A percentile compares a stretch with the other conserved stretches of the same genome.
Conservation (phyloP, 2,888 invertebrate species). For the Apomyelois bistriatella region DNA sequence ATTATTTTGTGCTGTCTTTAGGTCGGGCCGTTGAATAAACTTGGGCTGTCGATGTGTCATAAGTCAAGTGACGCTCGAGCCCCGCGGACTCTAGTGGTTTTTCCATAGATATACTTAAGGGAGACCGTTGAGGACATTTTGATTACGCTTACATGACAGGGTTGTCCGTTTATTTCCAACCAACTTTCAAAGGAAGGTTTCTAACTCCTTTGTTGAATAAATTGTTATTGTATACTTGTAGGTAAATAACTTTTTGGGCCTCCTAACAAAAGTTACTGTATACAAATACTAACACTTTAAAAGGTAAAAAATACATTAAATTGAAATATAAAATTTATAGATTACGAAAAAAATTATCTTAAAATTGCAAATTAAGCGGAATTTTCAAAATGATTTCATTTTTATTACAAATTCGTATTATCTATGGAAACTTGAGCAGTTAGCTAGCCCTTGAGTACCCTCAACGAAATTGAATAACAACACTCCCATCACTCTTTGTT, state of each 20-base stretch:
- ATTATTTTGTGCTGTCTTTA: slow-evolving; percentile 45
- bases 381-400: not conserved
- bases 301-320: too few relatives aligned
- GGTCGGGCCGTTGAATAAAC: slow-evolving; percentile 70
- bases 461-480: slow-evolving; percentile 65
- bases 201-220: not conserved
- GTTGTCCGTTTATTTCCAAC: not conserved
- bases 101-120: slow-evolving; percentile 31
- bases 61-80: slow-evolving; percentile 71
- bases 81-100: slow-evolving; percentile 41
- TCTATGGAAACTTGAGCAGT: slow-evolving; percentile 33
- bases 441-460: slow-evolving; percentile 37
- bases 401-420: slow-evolving; percentile 17
- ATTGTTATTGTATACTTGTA: too few relatives aligned
- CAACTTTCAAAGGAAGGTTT: not conserved
- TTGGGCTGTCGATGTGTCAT: slow-evolving; percentile 77
- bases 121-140: slow-evolving; percentile 16
- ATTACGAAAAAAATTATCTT: not conserved
- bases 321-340: too few relatives aligned
- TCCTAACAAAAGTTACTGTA: too few relatives aligned
- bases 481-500: slow-evolving; percentile 53
- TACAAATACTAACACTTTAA: too few relatives aligned
- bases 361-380: not conserved
- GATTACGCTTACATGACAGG: not conserved
- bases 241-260: too few relatives aligned